Conservation (phyloP, 1,140 invertebrate genomes). For the Antheraea pernyi region DNA sequence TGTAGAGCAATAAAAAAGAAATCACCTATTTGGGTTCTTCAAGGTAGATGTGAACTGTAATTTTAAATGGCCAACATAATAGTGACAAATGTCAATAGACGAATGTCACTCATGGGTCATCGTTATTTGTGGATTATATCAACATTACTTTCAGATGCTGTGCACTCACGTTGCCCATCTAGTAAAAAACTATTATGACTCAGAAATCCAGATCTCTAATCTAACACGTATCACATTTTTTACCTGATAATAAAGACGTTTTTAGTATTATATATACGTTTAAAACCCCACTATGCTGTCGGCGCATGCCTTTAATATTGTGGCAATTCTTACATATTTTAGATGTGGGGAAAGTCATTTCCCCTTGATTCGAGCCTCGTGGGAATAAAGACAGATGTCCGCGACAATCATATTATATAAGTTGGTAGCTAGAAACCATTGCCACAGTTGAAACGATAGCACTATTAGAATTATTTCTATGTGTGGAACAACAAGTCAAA, state of each 20-base stretch:
- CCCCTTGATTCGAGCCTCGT: conserved; percentile 8
- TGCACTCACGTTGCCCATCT: too few species aligned
- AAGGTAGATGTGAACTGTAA: too few species aligned
- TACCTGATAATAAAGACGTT: neutral
- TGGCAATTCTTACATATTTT: conserved; percentile 1
- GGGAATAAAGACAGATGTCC: conserved; percentile 7
- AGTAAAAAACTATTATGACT: too few species aligned
- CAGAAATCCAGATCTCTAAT: too few species aligned
- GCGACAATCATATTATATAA: neutral
- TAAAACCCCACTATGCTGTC: neutral
- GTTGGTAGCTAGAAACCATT: neutral
- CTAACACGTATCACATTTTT: neutral
- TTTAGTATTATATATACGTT: neutral
- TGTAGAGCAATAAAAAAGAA: too few species aligned
- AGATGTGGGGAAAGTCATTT: conserved; percentile 7
- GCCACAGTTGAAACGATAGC: neutral
- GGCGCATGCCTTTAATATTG: neutral
- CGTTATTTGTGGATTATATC: too few species aligned
- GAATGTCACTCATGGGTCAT: too few species aligned
- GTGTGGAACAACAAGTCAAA: neutral
- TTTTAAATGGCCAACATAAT: too few species aligned
- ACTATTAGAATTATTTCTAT: neutral
- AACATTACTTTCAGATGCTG: too few species aligned
- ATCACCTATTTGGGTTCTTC: too few species aligned
- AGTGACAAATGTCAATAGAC: too few species aligned